A percentile compares a stretch with the other conserved stretches of the same genome.
Conservation (phyloP, 1,140 invertebrate species). For the Eriocheir sinensis region DNA sequence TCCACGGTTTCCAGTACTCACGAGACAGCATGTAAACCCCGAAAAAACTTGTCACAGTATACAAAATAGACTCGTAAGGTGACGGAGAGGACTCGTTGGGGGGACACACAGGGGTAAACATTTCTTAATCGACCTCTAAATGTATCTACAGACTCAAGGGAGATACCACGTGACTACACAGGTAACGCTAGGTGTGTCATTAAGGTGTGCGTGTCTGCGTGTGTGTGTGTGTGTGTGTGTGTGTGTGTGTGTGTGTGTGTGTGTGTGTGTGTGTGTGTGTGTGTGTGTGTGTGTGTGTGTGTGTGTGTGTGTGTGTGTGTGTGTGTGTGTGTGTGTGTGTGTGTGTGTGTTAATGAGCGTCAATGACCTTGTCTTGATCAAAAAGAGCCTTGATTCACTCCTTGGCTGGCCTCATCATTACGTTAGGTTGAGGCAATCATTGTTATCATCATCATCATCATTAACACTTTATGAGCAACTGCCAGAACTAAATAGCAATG, state of each 20-base stretch:
- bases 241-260: no score
- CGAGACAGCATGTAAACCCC: not conserved
- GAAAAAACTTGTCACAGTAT: conserved; percentile 5
- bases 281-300: conserved; percentile 14
- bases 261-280: not conserved
- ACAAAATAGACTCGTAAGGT: conserved; percentile 26
- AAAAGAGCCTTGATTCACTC: not conserved
- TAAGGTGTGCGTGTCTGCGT: not conserved
- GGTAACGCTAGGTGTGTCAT: conserved; percentile 13
- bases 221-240: not conserved
- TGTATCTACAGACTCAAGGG: not conserved
- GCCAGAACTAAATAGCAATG: not conserved
- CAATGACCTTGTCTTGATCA: not conserved
- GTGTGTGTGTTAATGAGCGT: not conserved
- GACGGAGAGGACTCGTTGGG: not conserved
- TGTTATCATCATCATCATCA: not conserved
- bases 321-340: conserved; percentile 8
- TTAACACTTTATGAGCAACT: not conserved
- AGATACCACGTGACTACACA: conserved; percentile 2
- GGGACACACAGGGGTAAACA: not conserved
- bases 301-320: not conserved
- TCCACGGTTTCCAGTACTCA: no score
- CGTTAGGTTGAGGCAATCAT: not conserved
- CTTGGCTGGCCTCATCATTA: not conserved
- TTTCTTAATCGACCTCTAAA: conserved; percentile 6